Evolutionary conservation across 2,797 vertebrate genomes (phyloP).

Genomic region (Falco rusticolus): DNA sequence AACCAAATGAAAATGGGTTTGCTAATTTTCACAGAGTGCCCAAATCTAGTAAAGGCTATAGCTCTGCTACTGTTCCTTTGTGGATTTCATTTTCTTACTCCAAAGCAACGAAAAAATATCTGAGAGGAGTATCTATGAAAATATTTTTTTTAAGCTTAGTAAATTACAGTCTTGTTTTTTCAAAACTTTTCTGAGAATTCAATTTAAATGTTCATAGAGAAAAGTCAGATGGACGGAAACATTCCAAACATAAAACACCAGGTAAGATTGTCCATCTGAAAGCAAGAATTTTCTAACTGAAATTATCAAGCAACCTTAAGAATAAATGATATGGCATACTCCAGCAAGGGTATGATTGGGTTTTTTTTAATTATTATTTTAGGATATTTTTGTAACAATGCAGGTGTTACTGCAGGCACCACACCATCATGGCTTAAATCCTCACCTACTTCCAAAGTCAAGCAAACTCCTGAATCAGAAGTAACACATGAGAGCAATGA

Average conservation of each 20-base stretch:
- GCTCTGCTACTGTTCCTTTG: not conserved
- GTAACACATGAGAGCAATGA: accelerated
- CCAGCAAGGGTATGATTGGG: not conserved
- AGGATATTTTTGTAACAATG: not conserved
- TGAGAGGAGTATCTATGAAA: not conserved
- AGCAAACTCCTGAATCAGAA: accelerated
- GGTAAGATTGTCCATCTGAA: not conserved
- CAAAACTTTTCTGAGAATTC: not conserved
- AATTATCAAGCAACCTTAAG: not conserved
- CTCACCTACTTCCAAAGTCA: accelerated
- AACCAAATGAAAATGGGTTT: not conserved
- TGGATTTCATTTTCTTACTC: not conserved
- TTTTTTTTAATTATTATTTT: not conserved
- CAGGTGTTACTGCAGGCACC: accelerated
- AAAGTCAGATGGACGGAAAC: not conserved
- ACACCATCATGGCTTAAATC: accelerated
- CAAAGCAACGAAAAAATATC: not conserved
- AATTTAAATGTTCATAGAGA: not conserved
- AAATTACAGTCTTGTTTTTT: not conserved
- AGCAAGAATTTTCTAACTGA: not conserved
- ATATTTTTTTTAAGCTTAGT: not conserved
- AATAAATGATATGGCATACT: not conserved
- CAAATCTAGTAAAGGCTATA: not conserved
- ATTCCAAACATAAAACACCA: not conserved
- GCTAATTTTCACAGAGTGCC: not conserved